Percentiles rank a stretch among this genome's conserved stretches.
phyloP scores from a whole-genome alignment of 2,888 invertebrate species.

The Coleophora deauratella region DNA sequence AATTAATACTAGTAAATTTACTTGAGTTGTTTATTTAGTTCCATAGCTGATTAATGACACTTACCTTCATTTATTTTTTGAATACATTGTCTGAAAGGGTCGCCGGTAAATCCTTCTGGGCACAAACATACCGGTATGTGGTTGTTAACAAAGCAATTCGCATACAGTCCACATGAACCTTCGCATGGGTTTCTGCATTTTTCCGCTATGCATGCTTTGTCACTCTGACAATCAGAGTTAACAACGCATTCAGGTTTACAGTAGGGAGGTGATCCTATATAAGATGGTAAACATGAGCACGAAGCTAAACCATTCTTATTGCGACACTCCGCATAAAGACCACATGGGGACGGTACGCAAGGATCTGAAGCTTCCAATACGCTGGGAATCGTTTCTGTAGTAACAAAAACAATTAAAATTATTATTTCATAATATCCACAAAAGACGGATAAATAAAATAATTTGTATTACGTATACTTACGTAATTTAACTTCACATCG shows the following conservation, averaged over 20 bases:
- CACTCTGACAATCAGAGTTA: constrained; percentile 77
- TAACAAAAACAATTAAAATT: neutral
- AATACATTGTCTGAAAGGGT: constrained; percentile 80
- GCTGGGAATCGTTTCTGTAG: constrained; percentile 41
- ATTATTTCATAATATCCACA: neutral
- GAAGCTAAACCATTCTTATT: constrained; percentile 80
- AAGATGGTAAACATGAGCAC: constrained; percentile 80
- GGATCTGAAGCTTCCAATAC: constrained; percentile 70
- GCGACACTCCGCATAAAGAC: constrained; percentile 81
- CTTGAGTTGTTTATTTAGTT: neutral
- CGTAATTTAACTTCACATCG: constrained; percentile 73
- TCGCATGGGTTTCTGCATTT: constrained; percentile 82
- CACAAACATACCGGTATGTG: constrained; percentile 84
- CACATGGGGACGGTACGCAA: constrained; percentile 84
- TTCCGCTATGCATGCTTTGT: constrained; percentile 78
- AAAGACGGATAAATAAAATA: too few species aligned
- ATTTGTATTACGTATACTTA: constrained; percentile 42
- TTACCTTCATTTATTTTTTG: constrained; percentile 66
- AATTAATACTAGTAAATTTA: neutral
- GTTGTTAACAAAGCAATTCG: constrained; percentile 79
- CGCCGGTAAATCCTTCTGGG: constrained; percentile 77
- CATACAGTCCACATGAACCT: constrained; percentile 78
- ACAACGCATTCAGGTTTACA: constrained; percentile 79
- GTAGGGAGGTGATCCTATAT: constrained; percentile 77
- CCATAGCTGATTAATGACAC: neutral